Evolutionary conservation across 2,797 vertebrate genomes (phyloP).

Genomic region (Gymnoscopelus microlampas): DNA sequence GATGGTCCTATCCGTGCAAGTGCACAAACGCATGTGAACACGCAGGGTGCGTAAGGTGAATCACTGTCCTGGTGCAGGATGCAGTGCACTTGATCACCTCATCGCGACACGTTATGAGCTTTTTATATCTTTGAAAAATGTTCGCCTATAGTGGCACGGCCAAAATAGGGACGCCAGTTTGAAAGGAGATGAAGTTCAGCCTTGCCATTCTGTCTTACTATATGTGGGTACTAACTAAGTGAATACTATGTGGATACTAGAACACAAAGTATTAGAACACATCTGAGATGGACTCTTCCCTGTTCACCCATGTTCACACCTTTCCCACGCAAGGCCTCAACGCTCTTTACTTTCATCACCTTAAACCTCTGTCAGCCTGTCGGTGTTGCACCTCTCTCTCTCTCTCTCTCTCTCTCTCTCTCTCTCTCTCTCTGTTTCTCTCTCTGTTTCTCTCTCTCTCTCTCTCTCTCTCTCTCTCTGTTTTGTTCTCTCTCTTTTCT

Average conservation of each 20-base stretch:
- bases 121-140: no score
- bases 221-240: no score
- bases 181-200: no score
- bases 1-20: no score
- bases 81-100: neutral
- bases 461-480: slow-evolving; percentile 1
- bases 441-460: slow-evolving; percentile 5
- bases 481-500: neutral
- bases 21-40: slow-evolving; percentile 20
- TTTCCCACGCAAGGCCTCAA: slow-evolving; percentile 2
- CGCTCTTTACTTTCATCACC: neutral
- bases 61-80: neutral
- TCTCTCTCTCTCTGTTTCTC: neutral
- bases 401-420: slow-evolving; percentile 1
- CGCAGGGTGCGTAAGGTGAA: neutral
- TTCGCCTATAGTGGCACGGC: no score
- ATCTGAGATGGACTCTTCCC: neutral
- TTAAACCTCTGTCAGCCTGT: neutral
- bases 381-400: neutral
- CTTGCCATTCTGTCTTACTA: no score
- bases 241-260: no score
- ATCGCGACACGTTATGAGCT: neutral
- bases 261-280: no score
- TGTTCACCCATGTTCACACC: neutral
- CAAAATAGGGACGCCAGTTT: no score